These are phyloP conservation scores for Aphidius gifuensis DNA, from an alignment of 1,140 invertebrate genomes.

Conservation along the genomic window DNA sequence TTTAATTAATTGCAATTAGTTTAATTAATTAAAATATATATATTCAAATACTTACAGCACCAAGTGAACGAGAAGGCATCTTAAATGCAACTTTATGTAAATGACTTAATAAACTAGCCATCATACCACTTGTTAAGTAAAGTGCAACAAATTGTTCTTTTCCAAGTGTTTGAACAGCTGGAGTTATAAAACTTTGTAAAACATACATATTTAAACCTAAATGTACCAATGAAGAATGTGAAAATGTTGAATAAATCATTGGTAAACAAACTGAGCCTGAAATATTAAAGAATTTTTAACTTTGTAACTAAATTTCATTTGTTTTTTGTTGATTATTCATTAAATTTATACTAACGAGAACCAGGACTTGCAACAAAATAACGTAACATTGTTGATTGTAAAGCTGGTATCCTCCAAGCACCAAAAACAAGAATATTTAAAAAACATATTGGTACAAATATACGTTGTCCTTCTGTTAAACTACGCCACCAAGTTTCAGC, in stretches of 20 bases:
- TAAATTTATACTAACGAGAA: slow-evolving; percentile 59
- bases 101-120: slow-evolving; percentile 85
- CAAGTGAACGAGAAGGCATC: slow-evolving; percentile 74
- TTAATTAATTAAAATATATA: neutral
- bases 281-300: slow-evolving; percentile 32
- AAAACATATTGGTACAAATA: slow-evolving; percentile 77
- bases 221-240: slow-evolving; percentile 85
- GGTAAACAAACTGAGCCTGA: slow-evolving; percentile 75
- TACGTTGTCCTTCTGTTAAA: slow-evolving; percentile 70
- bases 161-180: slow-evolving; percentile 74
- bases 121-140: slow-evolving; percentile 83
- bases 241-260: slow-evolving; percentile 91
- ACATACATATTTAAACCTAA: slow-evolving; percentile 95
- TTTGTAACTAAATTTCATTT: neutral
- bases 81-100: slow-evolving; percentile 70
- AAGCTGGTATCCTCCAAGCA: slow-evolving; percentile 74
- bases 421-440: slow-evolving; percentile 78
- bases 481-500: slow-evolving; percentile 72
- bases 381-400: slow-evolving; percentile 74
- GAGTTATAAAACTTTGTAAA: slow-evolving; percentile 75
- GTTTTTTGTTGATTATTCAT: neutral
- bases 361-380: slow-evolving; percentile 84
- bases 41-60: slow-evolving; percentile 74
- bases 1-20: slow-evolving; percentile 19
- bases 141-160: slow-evolving; percentile 90